Evolutionary conservation across 2,888 invertebrate genomes (phyloP), one percentile per base, ranked within the genome.

Genomic region (Panzeria rudis): DNA sequence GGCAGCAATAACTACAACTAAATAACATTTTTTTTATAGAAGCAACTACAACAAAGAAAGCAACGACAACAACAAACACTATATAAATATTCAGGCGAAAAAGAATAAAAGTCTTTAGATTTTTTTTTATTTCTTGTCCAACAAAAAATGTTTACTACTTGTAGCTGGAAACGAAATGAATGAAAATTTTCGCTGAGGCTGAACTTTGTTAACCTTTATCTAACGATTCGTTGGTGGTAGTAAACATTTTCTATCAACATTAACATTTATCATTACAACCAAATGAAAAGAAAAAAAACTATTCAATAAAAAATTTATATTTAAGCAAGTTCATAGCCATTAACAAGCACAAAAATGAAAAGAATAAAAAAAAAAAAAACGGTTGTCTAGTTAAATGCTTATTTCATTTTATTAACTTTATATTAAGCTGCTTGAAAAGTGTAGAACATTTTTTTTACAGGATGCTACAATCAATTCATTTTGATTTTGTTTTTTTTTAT

Each of bases 211-310:
- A 85, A 83, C 85, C 85, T 85, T 66, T 69, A 82, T 78, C 85
- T 78, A 78, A 78, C 78, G 64, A 82, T 71, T 83, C 82, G 73
- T 82, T 85, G 82, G 78, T 79, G 85, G 82, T 85, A 78, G 85
- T 82, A 79, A 83, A 79, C 85, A 85, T 79, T 85, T 85, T 83
- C 85, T 79, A 85, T 85, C 85, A 82, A 83, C 82, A 85, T 79
- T 79, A 85, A 82, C 85, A 85, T 85, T 85, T 85, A 85, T 85
- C 85, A 85, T 85, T 85, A 83, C 78, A 72, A 77, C 47, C 61
- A 52, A 80, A 79, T 11, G 3, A 13, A 17, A 64, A 29, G n/a
- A 62, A 15, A 66, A 44, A 66, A 66, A 62, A 6, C n/a, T 20
- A 6, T 25, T 25, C 6, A 47, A 29, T 23, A 56, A 73, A 69